Conservation (phyloP, 2,888 invertebrate genomes). For the Elysia crispata region DNA sequence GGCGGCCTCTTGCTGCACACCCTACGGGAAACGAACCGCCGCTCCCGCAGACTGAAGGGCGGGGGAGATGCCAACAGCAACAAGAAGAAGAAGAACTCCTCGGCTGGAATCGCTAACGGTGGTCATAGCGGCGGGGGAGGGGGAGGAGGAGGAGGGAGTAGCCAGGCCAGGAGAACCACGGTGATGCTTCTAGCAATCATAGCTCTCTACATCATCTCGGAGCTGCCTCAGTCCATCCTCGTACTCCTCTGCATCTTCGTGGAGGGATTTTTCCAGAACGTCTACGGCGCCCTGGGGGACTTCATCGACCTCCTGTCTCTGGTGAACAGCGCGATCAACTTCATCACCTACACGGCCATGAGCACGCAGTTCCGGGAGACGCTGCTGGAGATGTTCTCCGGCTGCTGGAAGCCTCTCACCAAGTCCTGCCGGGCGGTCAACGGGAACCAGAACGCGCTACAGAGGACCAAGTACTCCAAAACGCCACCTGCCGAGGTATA, state of each 20-base stretch:
- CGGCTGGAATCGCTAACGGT: slow-evolving; percentile 85
- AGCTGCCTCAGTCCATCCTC: slow-evolving; percentile 75
- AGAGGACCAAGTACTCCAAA: slow-evolving; percentile 28
- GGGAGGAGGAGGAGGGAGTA: slow-evolving; percentile 1
- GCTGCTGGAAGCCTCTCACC: background rate
- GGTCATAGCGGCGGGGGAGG: slow-evolving; percentile 47
- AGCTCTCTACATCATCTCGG: slow-evolving; percentile 90
- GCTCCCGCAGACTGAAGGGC: slow-evolving; percentile 62
- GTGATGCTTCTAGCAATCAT: slow-evolving; percentile 87
- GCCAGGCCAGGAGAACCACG: slow-evolving; percentile 85
- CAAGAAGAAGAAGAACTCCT: slow-evolving; percentile 33
- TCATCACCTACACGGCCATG: slow-evolving; percentile 94
- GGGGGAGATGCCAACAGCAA: slow-evolving; percentile 47
- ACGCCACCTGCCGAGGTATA: slow-evolving; percentile 34
- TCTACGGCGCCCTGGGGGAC: slow-evolving; percentile 83
- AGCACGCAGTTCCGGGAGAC: slow-evolving; percentile 88
- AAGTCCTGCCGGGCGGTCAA: background rate
- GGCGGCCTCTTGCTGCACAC: slow-evolving; percentile 77
- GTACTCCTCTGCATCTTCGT: slow-evolving; percentile 67
- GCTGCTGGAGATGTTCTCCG: slow-evolving; percentile 1
- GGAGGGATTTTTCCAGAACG: slow-evolving; percentile 82
- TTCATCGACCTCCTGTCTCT: slow-evolving; percentile 92
- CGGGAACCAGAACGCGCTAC: slow-evolving; percentile 21
- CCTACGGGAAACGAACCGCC: slow-evolving; percentile 68
- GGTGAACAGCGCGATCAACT: slow-evolving; percentile 93